Evolutionary conservation across 2,797 vertebrate genomes (phyloP).

Genomic region (Astyanax mexicanus): DNA sequence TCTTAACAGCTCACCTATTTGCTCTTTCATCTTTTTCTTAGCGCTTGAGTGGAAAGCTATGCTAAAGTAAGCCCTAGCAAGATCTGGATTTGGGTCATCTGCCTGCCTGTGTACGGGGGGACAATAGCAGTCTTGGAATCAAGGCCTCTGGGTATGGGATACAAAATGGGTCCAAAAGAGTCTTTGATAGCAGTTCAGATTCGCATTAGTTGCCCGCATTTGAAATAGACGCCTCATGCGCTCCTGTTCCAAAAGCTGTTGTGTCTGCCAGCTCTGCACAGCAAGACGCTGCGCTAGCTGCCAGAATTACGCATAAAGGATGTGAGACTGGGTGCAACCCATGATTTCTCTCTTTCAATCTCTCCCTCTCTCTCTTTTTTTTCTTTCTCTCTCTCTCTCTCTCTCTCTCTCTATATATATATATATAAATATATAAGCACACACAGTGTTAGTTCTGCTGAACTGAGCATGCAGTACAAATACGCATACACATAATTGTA

Average conservation of each 20-base stretch:
- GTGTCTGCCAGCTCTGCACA: slow-evolving; percentile 17
- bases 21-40: not conserved
- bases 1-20: not conserved
- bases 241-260: slow-evolving; percentile 29
- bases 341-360: not conserved
- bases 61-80: not conserved
- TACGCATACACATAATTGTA: slow-evolving; percentile 9
- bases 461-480: slow-evolving; percentile 36
- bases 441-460: not conserved
- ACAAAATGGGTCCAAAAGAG: not conserved
- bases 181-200: slow-evolving; percentile 20
- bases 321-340: not conserved
- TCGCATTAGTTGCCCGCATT: slow-evolving; percentile 25
- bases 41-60: not conserved
- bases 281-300: slow-evolving; percentile 10
- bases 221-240: slow-evolving; percentile 14
- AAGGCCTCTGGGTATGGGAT: not conserved
- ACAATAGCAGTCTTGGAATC: not conserved
- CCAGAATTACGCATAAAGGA: not conserved
- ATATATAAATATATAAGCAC: slow-evolving; percentile 32
- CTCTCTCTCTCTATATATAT: slow-evolving; percentile 12
- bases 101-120: not conserved
- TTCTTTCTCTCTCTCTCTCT: no score
- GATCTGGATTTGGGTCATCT: not conserved
- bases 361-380: no score